These are phyloP conservation scores for Molanna angustata DNA, from an alignment of 2,888 invertebrate species.

Conservation along the genomic window DNA sequence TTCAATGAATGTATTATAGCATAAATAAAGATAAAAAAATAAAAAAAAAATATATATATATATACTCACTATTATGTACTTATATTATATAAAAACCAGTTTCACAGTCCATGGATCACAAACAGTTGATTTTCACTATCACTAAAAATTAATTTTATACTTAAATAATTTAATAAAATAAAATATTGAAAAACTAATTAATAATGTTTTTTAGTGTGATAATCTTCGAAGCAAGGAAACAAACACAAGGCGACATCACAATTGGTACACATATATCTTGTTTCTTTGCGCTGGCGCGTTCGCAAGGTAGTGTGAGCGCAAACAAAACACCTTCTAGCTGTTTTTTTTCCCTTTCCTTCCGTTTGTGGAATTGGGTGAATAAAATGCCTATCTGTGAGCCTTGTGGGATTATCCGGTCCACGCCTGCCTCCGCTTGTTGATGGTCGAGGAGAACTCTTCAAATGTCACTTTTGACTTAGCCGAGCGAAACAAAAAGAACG, in stretches of 20 bases:
- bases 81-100: no score
- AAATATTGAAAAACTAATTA: no score
- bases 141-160: no score
- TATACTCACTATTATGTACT: no score
- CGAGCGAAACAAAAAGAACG: background rate
- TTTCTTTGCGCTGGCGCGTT: background rate
- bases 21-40: no score
- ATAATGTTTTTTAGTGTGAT: slow-evolving; percentile 1
- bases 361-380: background rate
- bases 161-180: no score
- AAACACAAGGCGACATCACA: background rate
- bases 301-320: background rate
- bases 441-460: background rate
- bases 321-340: background rate
- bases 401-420: background rate
- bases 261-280: background rate
- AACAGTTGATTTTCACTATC: no score
- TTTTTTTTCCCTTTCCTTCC: background rate
- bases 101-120: no score
- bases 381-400: background rate
- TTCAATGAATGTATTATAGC: no score
- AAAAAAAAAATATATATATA: no score
- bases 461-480: background rate
- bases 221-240: background rate
- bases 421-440: background rate